Conservation (phyloP, 2,797 vertebrate genomes). For the Syngnathus acus region DNA sequence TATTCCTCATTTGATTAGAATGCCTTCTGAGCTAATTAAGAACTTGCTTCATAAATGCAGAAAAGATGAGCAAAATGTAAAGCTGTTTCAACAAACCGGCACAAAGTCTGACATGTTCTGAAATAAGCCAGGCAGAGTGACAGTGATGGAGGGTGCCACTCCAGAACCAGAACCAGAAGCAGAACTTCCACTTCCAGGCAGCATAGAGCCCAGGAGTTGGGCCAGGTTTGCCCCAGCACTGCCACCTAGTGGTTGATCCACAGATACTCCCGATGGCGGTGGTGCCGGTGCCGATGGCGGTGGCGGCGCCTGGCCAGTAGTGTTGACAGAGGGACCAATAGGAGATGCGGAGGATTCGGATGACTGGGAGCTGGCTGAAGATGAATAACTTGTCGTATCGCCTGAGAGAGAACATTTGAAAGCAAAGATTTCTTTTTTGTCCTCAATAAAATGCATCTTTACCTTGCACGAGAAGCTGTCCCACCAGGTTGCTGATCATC, state of each 20-base stretch:
- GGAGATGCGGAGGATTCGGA: slow-evolving; percentile 21
- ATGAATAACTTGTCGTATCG: slow-evolving; percentile 52
- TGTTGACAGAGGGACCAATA: slow-evolving; percentile 54
- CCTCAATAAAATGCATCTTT: slow-evolving; percentile 21
- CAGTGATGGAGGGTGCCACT: slow-evolving; percentile 71
- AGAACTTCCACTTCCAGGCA: slow-evolving; percentile 51
- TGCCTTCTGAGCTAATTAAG: too few species aligned
- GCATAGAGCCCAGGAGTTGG: slow-evolving; percentile 73
- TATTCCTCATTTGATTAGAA: too few species aligned
- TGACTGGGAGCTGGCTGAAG: not conserved
- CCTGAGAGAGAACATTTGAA: not conserved
- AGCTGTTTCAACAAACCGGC: slow-evolving; percentile 53
- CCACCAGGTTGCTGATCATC: slow-evolving; percentile 83
- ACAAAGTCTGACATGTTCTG: slow-evolving; percentile 74
- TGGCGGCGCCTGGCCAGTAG: slow-evolving; percentile 20
- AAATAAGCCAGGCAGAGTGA: slow-evolving; percentile 75
- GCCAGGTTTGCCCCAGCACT: slow-evolving; percentile 57
- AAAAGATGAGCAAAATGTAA: not conserved
- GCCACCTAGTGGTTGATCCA: slow-evolving; percentile 46
- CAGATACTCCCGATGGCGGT: slow-evolving; percentile 36
- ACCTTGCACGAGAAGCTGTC: slow-evolving; percentile 79
- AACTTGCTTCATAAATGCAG: too few species aligned
- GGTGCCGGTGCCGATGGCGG: too few species aligned
- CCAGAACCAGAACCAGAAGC: slow-evolving; percentile 30
- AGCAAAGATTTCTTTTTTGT: too few species aligned